Evolutionary conservation across 2,797 vertebrate species (phyloP).

Genomic region (Brachymystax lenok): DNA sequence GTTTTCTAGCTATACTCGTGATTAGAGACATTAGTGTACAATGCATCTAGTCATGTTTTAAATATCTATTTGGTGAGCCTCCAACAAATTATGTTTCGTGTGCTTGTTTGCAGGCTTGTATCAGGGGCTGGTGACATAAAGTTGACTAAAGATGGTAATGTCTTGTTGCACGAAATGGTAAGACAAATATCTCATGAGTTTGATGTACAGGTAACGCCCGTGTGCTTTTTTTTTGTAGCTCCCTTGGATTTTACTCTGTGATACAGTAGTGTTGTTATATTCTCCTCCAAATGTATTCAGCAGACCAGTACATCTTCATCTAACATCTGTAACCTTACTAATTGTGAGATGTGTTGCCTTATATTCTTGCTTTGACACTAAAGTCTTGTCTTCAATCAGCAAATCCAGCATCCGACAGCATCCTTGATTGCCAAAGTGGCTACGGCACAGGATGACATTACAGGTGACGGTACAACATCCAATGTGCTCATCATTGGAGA

Average conservation of each 20-base stretch:
- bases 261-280: slow-evolving; percentile 66
- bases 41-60: background rate
- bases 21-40: background rate
- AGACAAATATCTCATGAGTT: slow-evolving; percentile 46
- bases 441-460: slow-evolving; percentile 97
- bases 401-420: slow-evolving; percentile 98
- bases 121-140: slow-evolving; percentile 97
- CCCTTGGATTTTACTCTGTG: slow-evolving; percentile 78
- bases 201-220: slow-evolving; percentile 77
- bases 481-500: slow-evolving; percentile 97
- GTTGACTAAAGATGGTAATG: slow-evolving; percentile 97
- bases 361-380: background rate
- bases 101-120: slow-evolving; percentile 83
- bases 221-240: slow-evolving; percentile 73
- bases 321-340: too few relatives aligned
- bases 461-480: slow-evolving; percentile 97
- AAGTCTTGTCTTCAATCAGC: slow-evolving; percentile 67
- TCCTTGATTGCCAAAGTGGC: slow-evolving; percentile 97
- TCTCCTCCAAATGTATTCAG: too few relatives aligned
- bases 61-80: background rate
- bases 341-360: background rate
- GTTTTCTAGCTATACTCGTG: background rate
- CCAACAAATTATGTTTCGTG: background rate
- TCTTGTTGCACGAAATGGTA: slow-evolving; percentile 97
- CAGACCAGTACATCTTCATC: slow-evolving; percentile 56